Conservation (phyloP, 2,888 invertebrate species). For the Lepidocyrtinus sp. region DNA sequence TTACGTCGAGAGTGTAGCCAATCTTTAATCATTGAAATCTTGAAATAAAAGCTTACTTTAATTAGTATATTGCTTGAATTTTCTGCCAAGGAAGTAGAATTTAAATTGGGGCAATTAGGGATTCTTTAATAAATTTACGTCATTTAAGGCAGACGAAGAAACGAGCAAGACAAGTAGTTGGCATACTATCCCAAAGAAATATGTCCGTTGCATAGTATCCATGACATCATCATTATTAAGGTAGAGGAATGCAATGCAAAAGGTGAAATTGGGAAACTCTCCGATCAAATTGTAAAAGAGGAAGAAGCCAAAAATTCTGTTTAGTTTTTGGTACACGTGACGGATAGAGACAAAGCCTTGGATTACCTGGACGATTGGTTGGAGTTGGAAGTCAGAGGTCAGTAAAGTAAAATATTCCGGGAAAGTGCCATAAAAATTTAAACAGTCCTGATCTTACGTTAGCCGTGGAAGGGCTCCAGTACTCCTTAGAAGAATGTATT, state of each 20-base stretch:
- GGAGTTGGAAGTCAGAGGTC: not conserved
- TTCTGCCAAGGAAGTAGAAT: not conserved
- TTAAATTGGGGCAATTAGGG: too few relatives aligned
- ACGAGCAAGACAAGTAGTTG: conserved; percentile 5
- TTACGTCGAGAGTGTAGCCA: conserved; percentile 23
- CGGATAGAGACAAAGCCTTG: not conserved
- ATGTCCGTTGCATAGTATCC: not conserved
- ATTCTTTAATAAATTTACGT: too few relatives aligned
- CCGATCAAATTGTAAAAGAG: not conserved
- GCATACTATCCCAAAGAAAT: not conserved
- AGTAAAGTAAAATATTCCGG: too few relatives aligned
- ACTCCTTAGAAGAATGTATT: not conserved
- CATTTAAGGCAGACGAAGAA: conserved; percentile 4
- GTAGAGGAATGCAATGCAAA: not conserved
- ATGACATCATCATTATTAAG: too few relatives aligned
- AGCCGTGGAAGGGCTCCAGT: conserved; percentile 30
- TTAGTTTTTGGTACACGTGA: not conserved
- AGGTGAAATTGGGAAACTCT: not conserved
- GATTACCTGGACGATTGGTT: not conserved
- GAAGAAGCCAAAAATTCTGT: not conserved
- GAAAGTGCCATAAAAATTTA: too few relatives aligned
- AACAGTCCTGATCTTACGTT: too few relatives aligned
- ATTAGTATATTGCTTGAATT: too few relatives aligned
- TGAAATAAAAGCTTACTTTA: not conserved
- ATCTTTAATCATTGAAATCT: conserved; percentile 24